Percentiles rank a stretch among this genome's conserved stretches.
Evolutionary conservation across 2,797 vertebrate genomes (phyloP).

Genomic region (Pterois miles): DNA sequence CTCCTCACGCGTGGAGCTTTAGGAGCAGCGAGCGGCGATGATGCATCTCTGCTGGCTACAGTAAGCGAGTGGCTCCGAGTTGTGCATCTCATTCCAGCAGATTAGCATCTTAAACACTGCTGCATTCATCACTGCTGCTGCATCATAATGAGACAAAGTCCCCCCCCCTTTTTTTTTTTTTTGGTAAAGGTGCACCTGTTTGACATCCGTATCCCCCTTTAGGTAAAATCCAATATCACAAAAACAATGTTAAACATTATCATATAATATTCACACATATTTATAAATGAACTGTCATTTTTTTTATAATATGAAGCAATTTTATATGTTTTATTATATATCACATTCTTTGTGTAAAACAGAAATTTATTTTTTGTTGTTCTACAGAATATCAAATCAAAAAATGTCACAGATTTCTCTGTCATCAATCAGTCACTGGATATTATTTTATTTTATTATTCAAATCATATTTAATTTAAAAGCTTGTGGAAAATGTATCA

Average conservation of each 20-base stretch:
- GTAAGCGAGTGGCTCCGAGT: conserved; percentile 57
- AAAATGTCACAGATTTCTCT: conserved; percentile 3
- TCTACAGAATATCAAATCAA: conserved; percentile 9
- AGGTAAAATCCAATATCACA: background rate
- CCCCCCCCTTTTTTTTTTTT: conserved; percentile 23
- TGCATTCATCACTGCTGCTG: conserved; percentile 68
- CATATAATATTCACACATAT: background rate
- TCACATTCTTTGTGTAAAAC: background rate
- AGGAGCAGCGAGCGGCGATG: conserved; percentile 42
- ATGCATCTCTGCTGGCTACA: conserved; percentile 71
- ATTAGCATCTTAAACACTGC: conserved; percentile 77
- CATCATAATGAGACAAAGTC: conserved; percentile 65
- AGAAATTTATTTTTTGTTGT: background rate
- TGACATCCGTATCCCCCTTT: conserved; percentile 36
- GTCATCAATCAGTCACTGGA: background rate
- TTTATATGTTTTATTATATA: background rate
- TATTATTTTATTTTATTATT: conserved; percentile 4
- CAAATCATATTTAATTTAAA: conserved; percentile 16
- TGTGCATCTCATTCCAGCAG: conserved; percentile 74
- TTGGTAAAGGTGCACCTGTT: conserved; percentile 65
- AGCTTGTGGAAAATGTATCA: background rate
- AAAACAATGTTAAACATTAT: background rate
- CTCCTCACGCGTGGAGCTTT: conserved; percentile 29
- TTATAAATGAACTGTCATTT: background rate
- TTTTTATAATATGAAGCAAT: background rate